Conservation (phyloP, 2,888 invertebrate genomes). For the Didymodactylos carnosus region DNA sequence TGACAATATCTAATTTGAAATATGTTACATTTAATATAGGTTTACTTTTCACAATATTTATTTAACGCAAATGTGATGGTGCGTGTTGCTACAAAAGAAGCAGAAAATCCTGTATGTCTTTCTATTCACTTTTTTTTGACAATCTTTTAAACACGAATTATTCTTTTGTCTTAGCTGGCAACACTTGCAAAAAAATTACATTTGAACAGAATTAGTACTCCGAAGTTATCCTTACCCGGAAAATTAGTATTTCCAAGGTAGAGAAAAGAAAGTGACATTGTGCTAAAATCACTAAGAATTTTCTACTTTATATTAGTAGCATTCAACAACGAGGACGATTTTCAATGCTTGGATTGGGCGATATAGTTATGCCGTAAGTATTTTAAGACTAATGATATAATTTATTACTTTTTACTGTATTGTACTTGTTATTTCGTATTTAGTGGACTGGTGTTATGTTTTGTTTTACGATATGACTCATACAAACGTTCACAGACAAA, state of each 20-base stretch:
- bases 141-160: not conserved
- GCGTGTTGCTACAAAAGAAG: constrained; percentile 49
- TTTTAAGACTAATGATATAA: not conserved
- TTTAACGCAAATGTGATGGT: constrained; percentile 98
- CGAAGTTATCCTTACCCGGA: constrained; percentile 80
- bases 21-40: too few relatives aligned
- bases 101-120: constrained; percentile 37
- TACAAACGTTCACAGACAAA: constrained; percentile 65
- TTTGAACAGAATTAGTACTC: constrained; percentile 46
- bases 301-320: constrained; percentile 38
- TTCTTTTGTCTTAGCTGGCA: not conserved
- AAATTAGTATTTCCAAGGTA: constrained; percentile 72
- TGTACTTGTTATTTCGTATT: constrained; percentile 66
- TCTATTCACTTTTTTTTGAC: not conserved
- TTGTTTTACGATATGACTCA: constrained; percentile 85
- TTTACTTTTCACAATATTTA: constrained; percentile 62
- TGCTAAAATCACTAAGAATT: not conserved
- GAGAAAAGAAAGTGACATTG: not conserved
- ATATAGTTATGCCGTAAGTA: constrained; percentile 40
- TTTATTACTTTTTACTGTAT: not conserved
- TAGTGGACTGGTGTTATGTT: constrained; percentile 73
- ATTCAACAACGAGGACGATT: constrained; percentile 88
- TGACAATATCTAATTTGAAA: constrained; percentile 6
- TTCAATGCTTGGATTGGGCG: constrained; percentile 65
- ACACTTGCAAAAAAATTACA: constrained; percentile 1